Conservation (phyloP, 2,113 vertebrate species). For the Nipponia nippon region DNA sequence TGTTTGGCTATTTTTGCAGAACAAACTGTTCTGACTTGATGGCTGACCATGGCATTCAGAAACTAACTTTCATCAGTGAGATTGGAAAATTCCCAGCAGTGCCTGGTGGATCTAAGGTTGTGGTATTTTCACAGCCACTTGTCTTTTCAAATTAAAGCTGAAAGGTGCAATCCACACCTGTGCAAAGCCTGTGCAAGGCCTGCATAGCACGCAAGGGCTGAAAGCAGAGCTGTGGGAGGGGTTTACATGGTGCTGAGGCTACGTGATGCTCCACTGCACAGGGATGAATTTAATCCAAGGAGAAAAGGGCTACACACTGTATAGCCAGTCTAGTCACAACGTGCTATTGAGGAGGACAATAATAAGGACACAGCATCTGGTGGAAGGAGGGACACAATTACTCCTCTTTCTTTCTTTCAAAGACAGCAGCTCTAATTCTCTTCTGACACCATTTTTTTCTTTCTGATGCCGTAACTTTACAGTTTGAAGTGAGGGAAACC, state of each 20-base stretch:
- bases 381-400: neutral
- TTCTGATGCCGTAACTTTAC: neutral
- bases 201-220: neutral
- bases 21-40: neutral
- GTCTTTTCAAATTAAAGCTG: neutral
- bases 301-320: neutral
- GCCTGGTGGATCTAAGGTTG: neutral
- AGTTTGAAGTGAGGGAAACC: neutral
- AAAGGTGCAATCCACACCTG: neutral
- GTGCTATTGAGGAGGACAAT: neutral
- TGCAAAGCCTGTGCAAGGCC: accelerated
- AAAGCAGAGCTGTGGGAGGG: accelerated
- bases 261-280: neutral
- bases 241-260: neutral
- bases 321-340: neutral
- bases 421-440: neutral
- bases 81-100: neutral
- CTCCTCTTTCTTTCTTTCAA: neutral
- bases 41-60: neutral
- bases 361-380: neutral
- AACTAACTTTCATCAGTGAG: neutral
- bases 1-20: neutral
- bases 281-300: neutral
- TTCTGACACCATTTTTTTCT: neutral
- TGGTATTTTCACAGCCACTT: neutral